Evolutionary conservation across 2,888 invertebrate genomes (phyloP).

Genomic region (Dendrolimus pini): DNA sequence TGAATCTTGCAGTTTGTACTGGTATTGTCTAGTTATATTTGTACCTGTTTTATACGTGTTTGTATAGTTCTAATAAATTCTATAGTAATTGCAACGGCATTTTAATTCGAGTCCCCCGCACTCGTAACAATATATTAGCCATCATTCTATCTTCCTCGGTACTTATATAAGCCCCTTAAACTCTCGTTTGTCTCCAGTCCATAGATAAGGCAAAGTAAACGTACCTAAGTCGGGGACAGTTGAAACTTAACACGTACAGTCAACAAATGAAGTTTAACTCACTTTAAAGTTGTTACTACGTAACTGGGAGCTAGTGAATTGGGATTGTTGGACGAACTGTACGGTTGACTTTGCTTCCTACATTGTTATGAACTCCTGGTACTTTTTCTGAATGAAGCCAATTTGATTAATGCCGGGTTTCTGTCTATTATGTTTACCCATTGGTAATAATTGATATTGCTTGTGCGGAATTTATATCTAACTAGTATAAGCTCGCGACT

Average conservation of each 20-base stretch:
- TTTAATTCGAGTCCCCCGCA: too few relatives aligned
- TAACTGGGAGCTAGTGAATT: conserved; percentile 38
- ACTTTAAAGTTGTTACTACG: conserved; percentile 24
- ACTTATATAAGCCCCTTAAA: not conserved
- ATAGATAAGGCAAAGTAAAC: conserved; percentile 19
- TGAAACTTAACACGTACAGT: conserved; percentile 27
- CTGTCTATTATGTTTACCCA: not conserved
- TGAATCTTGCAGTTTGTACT: too few relatives aligned
- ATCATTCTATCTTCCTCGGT: not conserved
- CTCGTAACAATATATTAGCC: not conserved
- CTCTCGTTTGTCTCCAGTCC: conserved; percentile 9
- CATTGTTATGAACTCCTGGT: conserved; percentile 19
- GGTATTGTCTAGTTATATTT: too few relatives aligned
- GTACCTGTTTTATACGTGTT: too few relatives aligned
- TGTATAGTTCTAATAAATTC: too few relatives aligned
- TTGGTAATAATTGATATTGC: too few relatives aligned
- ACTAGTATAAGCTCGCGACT: too few relatives aligned
- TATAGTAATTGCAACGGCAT: too few relatives aligned
- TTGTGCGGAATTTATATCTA: too few relatives aligned
- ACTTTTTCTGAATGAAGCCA: conserved; percentile 1
- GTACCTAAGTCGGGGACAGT: conserved; percentile 10
- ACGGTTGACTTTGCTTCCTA: conserved; percentile 9
- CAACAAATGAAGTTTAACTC: conserved; percentile 35
- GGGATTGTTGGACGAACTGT: conserved; percentile 21
- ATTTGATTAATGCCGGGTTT: conserved; percentile 5